A percentile compares a stretch with the other conserved stretches of the same genome.
Evolutionary conservation across 1,140 invertebrate genomes (phyloP).

Genomic region (Psix sp.): DNA sequence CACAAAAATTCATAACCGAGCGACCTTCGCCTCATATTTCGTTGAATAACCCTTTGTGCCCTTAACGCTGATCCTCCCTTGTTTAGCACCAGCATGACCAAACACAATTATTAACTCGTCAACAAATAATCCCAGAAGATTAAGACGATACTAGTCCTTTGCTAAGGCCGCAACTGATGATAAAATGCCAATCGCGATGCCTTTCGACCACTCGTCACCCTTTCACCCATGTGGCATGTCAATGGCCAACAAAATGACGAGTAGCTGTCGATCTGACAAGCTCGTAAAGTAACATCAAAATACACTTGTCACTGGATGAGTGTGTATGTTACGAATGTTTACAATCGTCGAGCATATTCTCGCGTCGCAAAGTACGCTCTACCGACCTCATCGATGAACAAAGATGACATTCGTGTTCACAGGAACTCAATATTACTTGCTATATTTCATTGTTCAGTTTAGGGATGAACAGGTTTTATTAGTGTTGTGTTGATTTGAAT

Average conservation of each 20-base stretch:
- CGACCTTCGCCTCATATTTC: constrained; percentile 13
- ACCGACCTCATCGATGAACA: constrained; percentile 34
- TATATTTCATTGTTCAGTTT: constrained; percentile 4
- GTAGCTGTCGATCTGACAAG: constrained; percentile 61
- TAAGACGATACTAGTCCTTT: constrained; percentile 34
- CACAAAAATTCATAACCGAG: constrained; percentile 32
- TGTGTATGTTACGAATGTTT: constrained; percentile 37
- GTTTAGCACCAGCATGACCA: constrained; percentile 40
- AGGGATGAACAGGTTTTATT: constrained; percentile 1
- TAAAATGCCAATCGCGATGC: constrained; percentile 64
- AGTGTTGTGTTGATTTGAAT: background rate
- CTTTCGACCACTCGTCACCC: constrained; percentile 43
- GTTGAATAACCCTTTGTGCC: constrained; percentile 45
- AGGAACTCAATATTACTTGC: constrained; percentile 13
- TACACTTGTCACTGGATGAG: constrained; percentile 44
- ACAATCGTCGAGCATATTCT: constrained; percentile 39
- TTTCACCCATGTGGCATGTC: constrained; percentile 54
- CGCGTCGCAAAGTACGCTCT: constrained; percentile 31
- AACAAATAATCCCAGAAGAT: constrained; percentile 59
- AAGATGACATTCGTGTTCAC: constrained; percentile 10
- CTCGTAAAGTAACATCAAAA: constrained; percentile 52
- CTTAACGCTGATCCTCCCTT: constrained; percentile 32
- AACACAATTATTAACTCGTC: constrained; percentile 67
- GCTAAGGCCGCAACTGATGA: constrained; percentile 47
- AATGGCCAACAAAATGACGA: constrained; percentile 63